Evolutionary conservation across 2,888 invertebrate species (phyloP), one percentile per base, ranked within the genome.

Genomic region (Ichneumoninae sp.): DNA sequence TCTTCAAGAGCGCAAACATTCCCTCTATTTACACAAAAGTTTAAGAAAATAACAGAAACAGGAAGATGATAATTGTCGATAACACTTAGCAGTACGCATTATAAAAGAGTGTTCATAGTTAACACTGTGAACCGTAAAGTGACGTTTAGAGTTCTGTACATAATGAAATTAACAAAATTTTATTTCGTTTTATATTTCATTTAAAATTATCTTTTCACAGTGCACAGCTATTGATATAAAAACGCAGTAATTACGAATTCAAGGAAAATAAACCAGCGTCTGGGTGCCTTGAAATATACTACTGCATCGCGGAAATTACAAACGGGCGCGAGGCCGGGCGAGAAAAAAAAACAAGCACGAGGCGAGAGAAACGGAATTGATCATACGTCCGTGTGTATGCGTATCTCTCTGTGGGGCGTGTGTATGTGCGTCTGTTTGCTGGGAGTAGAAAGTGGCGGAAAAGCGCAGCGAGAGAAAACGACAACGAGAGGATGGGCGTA

Each of bases 331-430:
- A 60, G 16, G 13, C 26, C 44, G 30, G 71, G 70, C 19, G 36
- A 57, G 72, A 66, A 72, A 71, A 77, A 77, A 62, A 62, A 62
- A 13, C 8, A 40, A 40, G 10, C 22, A 33, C 36, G n/a, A 52
- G 13, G 71, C 44, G 44, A 60, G 47, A 68, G 57, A 74, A 57
- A 50, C 47, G 44, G 68, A 54, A 57, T 66, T 26, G 66, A 74
- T 44, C 40, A 66, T 65, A n/a, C 30, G 52, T 76, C n/a, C 16
- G 13, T 33, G 57, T 72, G 57, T 19, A 62, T 22, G 44, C 50
- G 57, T 57, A 13, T 19, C 30, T 57, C 10, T 19, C 19, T 52
- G 52, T 7, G 19, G 33, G 19, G 0, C 30, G 16, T 13, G 33
- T 16, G 3, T 19, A n/a, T 75, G 33, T 40, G 33, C 16, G 19